Base-by-base conservation (phyloP, 1,140 invertebrate genomes). In the Heliothis subflexa region DNA sequence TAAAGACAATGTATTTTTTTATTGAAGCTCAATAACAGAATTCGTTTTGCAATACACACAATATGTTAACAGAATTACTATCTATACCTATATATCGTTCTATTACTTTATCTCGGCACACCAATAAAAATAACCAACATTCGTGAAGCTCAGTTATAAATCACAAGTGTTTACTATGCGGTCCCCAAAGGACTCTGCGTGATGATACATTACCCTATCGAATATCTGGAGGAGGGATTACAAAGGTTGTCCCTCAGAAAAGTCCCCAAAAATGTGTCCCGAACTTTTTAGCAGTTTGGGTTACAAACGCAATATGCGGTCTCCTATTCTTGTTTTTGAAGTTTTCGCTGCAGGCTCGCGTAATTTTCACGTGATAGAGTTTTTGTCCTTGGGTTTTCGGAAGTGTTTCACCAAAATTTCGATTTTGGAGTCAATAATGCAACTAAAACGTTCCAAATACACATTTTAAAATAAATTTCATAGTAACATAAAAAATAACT, bases 181-280 rank as follows among this genome's bases (percentile, higher is more conserved):
- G 45, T 14, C 55, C 68, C 68, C 68, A 2, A n/a, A 28, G 55
- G 68, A 71, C 45, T 16, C 18, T 11, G 28, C 40, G 68, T 71
- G 68, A 71, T 71, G 52, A 71, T 54, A 54, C 68, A 71, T 71
- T 71, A 55, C 68, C 52, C 68, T 71, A 71, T 71, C 68, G 68
- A 54, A 28, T 55, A 54, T 40, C 68, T 55, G 68, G 50, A 71
- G 50, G 40, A 54, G 28, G 50, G 52, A 71, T 71, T 71, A 71
- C 68, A 71, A 71, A 54, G 68, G 68, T 71, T 28, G 50, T 54
- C 68, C 68, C 68, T 71, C 5, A 40, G 68, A 50, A 54, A 25
- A 33, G 61, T 28, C 50, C 68, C 68, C 18, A 54, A 59, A 71
- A 71, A 71, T 71, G 25, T 71, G 50, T 55, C 68, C 28, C 25